Evolutionary conservation across 2,797 vertebrate species (phyloP), one percentile per base, ranked within the genome.

Genomic region (Chaunax sp.): DNA sequence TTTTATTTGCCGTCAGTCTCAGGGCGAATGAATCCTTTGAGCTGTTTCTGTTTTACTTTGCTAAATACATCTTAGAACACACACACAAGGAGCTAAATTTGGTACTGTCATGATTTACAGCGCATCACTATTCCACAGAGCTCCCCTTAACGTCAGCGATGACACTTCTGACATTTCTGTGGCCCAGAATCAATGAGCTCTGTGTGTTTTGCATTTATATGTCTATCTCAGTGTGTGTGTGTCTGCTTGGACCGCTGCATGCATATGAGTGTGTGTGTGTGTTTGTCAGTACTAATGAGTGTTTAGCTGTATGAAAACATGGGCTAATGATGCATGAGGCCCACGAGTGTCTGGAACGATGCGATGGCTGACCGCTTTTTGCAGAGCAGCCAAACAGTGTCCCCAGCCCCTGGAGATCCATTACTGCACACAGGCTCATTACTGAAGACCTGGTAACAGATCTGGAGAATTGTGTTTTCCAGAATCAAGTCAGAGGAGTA

Each of bases 251-350:
- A 25, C 28, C 9, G 26, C 19, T 47, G 41, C 16, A 46, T 52
- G 43, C 44, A 4, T 66, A 2, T 41, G 10, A 57, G 23, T 53
- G 30, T 57, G 41, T 15, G 40, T 43, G n/a, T 38, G 25, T 54
- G 51, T 54, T 59, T 18, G 52, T 60, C 50, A 45, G 43, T 16
- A 10, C 81, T 89, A 92, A 90, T 84, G 80, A 84, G 72, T 65
- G 78, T 83, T 87, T 78, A 88, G 79, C 75, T 28, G 72, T 70
- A 74, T 72, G 78, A 75, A 80, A 74, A 83, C 78, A 68, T 33
- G 1, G 65, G 55, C 80, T 89, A 92, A 90, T 81, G 86, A 90
- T 82, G 86, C 68, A 5, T 81, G 72, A 40, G 14, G 38, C 30
- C 72, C 82, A 68, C 51, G 72, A 68, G 61, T 68, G 59, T 69